These are phyloP conservation scores for Tineola bisselliella DNA, from an alignment of 2,888 invertebrate species.

Conservation along the genomic window DNA sequence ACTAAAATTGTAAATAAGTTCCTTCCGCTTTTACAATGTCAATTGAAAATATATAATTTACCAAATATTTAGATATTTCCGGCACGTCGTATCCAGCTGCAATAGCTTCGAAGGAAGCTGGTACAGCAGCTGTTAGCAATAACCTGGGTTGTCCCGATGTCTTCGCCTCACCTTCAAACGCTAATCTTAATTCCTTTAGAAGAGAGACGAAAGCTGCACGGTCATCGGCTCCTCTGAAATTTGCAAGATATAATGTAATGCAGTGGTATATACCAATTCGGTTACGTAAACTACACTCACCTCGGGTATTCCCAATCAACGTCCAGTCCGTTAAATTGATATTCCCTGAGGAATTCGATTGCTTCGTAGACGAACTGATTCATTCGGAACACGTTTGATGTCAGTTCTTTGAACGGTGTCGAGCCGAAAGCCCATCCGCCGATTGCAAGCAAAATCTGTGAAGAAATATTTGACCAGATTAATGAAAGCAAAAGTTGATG, in stretches of 20 bases:
- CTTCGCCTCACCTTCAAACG: slow-evolving; percentile 93
- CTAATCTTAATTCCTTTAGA: slow-evolving; percentile 85
- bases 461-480: too few species aligned
- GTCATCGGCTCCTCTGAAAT: slow-evolving; percentile 81
- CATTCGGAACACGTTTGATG: slow-evolving; percentile 91
- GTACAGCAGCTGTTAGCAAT: slow-evolving; percentile 87
- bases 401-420: slow-evolving; percentile 92
- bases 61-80: slow-evolving; percentile 90
- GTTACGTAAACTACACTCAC: slow-evolving; percentile 32
- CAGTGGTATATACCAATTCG: too few species aligned
- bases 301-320: slow-evolving; percentile 95
- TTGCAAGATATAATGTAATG: too few species aligned
- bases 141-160: slow-evolving; percentile 84
- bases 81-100: slow-evolving; percentile 94
- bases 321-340: slow-evolving; percentile 91
- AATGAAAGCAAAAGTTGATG: too few species aligned
- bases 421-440: slow-evolving; percentile 98
- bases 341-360: slow-evolving; percentile 90
- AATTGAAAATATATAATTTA: slow-evolving; percentile 27
- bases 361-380: slow-evolving; percentile 96
- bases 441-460: slow-evolving; percentile 82
- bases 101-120: slow-evolving; percentile 92
- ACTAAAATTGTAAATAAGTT: too few species aligned
- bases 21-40: too few species aligned
- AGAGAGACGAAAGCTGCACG: slow-evolving; percentile 85